Conservation (phyloP, 2,797 vertebrate species). For the Valencia hispanica region DNA sequence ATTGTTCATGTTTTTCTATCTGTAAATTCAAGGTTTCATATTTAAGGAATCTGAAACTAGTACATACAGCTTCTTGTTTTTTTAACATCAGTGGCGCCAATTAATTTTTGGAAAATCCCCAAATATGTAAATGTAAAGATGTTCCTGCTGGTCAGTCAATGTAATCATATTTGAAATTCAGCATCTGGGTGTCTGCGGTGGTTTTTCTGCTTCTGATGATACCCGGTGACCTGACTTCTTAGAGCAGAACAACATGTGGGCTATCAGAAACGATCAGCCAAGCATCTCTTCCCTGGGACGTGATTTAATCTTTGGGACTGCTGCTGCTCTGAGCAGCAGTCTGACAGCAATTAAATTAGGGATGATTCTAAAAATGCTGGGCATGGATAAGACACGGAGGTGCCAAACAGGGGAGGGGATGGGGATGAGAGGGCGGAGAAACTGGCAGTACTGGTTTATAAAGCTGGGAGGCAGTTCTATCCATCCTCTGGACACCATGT, state of each 20-base stretch:
- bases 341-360: constrained; percentile 75
- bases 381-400: constrained; percentile 45
- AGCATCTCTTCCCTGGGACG: constrained; percentile 64
- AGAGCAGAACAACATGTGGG: constrained; percentile 67
- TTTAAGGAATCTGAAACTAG: constrained; percentile 16
- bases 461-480: constrained; percentile 19
- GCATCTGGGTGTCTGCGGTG: constrained; percentile 53
- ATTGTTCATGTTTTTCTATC: constrained; percentile 22
- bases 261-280: constrained; percentile 70
- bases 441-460: constrained; percentile 16
- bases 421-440: constrained; percentile 11
- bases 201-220: constrained; percentile 49
- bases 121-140: constrained; percentile 67
- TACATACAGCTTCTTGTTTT: background rate
- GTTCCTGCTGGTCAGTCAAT: constrained; percentile 53
- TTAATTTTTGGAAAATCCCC: constrained; percentile 43
- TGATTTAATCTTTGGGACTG: constrained; percentile 72
- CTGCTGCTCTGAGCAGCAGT: constrained; percentile 61
- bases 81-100: constrained; percentile 28
- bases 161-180: constrained; percentile 71
- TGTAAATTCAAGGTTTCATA: constrained; percentile 14
- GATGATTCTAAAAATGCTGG: constrained; percentile 68
- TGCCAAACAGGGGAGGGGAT: constrained; percentile 37
- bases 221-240: constrained; percentile 60
- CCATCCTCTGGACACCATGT: constrained; percentile 44